Percentiles rank a stretch among this genome's conserved stretches.
Evolutionary conservation across 2,797 vertebrate genomes (phyloP).

Genomic region (Schizopygopsis malacanthus): DNA sequence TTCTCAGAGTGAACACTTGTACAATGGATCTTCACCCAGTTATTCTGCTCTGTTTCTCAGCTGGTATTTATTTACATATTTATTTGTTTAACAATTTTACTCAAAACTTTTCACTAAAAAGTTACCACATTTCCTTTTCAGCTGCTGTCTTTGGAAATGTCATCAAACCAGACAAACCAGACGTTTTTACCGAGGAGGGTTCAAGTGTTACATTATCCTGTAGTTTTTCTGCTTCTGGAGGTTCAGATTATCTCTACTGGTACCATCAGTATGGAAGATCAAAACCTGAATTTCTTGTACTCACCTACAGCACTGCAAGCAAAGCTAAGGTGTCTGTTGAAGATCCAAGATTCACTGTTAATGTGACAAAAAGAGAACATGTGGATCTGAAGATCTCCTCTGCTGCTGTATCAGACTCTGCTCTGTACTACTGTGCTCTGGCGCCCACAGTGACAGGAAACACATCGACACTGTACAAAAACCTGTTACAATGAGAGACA

Average conservation of each 20-base stretch:
- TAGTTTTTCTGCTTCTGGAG: not conserved
- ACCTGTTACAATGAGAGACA: not conserved
- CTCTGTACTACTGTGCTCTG: too few relatives aligned
- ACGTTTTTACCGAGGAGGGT: not conserved
- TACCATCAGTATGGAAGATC: slow-evolving; percentile 11
- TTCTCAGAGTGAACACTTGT: not conserved
- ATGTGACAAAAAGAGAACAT: not conserved
- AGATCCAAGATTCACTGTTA: not conserved
- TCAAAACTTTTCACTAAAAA: too few relatives aligned
- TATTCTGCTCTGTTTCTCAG: not conserved
- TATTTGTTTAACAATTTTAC: not conserved
- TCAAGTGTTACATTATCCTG: slow-evolving; percentile 8
- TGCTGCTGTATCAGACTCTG: too few relatives aligned
- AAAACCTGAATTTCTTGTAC: slow-evolving; percentile 8
- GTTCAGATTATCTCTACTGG: not conserved
- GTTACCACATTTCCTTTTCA: not conserved
- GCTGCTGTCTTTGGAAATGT: slow-evolving; percentile 4
- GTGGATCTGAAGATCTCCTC: too few relatives aligned
- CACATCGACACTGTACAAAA: not conserved
- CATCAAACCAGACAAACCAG: not conserved
- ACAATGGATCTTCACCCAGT: not conserved
- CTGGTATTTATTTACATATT: not conserved
- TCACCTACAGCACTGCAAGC: not conserved
- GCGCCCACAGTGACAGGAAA: too few relatives aligned
- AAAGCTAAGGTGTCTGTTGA: not conserved